Evolutionary conservation across 2,797 vertebrate genomes (phyloP), one percentile per base, ranked within the genome.

Genomic region (Sebastes itinus): DNA sequence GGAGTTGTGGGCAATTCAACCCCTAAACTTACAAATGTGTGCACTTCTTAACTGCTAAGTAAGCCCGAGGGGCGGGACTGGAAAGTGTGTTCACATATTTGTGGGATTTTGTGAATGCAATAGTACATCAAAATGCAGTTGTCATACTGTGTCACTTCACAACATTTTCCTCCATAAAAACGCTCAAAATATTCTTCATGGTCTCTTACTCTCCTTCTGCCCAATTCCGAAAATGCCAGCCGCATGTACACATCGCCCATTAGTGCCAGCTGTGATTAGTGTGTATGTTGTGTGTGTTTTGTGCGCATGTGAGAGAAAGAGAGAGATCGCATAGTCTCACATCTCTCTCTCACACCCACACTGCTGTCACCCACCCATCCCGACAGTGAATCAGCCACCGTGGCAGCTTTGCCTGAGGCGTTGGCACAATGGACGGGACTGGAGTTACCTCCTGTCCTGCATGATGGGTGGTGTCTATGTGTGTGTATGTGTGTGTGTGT

Each of bases 381-480:
- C 88, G 85, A 88, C 85, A 93, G 65, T 88, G 93, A 94, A 90
- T 75, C 92, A 93, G 94, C 93, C 94, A 88, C 93, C 89, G 90
- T 64, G 54, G 90, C 93, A 93, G 92, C 93, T 93, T 90, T 80
- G 94, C 92, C 92, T 81, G 65, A 83, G 95, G 94, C 91, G 89
- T 92, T 93, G 94, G 93, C 95, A 95, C 93, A 95, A 92, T 91
- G 89, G 87, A 94, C 85, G 83, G 90, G 90, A 93, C 90, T 94
- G 94, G 91, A 95, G 95, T 96, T 96, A 97, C 96, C 96, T 95
- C 92, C 94, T 92, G 92, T 94, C 93, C 90, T 87, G 93, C 89
- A 78, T 92, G 88, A 94, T 91, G 92, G 92, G 91, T 91, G 88
- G 90, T 89, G 91, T 88, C 42, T 90, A 81, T 74, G 25, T 79